A percentile compares a stretch with the other conserved stretches of the same genome.
These are phyloP conservation scores for Cancer borealis DNA, from an alignment of 2,888 invertebrate genomes.

Conservation along the genomic window DNA sequence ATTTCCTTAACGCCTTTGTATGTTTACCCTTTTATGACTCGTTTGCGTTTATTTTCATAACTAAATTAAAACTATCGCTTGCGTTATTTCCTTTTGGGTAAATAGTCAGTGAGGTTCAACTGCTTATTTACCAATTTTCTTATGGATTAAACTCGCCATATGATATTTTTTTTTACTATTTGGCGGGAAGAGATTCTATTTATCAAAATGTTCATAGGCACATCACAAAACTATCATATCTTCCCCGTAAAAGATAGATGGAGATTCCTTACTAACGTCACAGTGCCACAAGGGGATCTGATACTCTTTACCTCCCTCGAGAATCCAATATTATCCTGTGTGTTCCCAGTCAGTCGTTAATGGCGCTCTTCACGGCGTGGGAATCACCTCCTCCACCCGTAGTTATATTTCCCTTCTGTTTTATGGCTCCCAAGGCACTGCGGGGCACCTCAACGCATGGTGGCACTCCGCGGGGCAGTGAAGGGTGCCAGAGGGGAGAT, in stretches of 20 bases:
- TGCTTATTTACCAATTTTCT: neutral
- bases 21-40: constrained; percentile 33
- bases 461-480: neutral
- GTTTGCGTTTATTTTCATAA: neutral
- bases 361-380: neutral
- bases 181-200: no score
- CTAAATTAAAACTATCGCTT: neutral
- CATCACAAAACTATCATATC: neutral
- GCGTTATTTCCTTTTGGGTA: neutral
- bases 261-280: neutral
- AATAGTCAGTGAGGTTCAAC: neutral
- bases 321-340: neutral
- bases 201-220: no score
- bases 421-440: neutral
- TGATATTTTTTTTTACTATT: no score
- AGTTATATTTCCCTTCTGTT: neutral
- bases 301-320: constrained; percentile 29
- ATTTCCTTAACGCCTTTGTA: neutral
- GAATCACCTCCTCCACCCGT: neutral
- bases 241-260: neutral
- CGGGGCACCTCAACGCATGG: neutral
- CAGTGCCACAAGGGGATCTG: neutral
- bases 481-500: neutral
- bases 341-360: neutral
- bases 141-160: no score